phyloP scores from a whole-genome alignment of 2,888 invertebrate species.

The Elysia crispata region DNA sequence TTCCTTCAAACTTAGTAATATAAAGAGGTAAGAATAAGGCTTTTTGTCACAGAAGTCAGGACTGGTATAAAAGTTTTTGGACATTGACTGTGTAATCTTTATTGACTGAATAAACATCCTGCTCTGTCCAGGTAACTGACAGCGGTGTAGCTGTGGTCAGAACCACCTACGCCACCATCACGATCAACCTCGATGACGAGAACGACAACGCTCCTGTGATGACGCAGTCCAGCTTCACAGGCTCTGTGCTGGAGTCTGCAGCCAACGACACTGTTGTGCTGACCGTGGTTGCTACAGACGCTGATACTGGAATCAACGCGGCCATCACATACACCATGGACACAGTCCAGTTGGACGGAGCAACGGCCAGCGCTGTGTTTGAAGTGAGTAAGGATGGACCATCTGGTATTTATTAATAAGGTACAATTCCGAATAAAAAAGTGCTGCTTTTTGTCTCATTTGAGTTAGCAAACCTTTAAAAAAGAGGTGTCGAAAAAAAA shows the following conservation, averaged over 20 bases:
- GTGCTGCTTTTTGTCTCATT: too few species aligned
- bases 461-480: too few species aligned
- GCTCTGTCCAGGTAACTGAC: constrained; percentile 58
- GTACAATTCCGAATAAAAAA: too few species aligned
- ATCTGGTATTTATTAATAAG: too few species aligned
- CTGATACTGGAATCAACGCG: constrained; percentile 62
- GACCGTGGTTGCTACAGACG: constrained; percentile 60
- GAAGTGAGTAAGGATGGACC: constrained; percentile 31
- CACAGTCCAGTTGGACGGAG: constrained; percentile 53
- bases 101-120: too few species aligned
- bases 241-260: constrained; percentile 60
- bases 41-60: too few species aligned
- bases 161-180: constrained; percentile 56
- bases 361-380: constrained; percentile 56
- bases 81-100: too few species aligned
- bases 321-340: constrained; percentile 62
- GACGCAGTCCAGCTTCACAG: constrained; percentile 34
- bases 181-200: constrained; percentile 62
- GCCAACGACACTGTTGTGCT: constrained; percentile 58
- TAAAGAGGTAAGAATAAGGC: too few species aligned
- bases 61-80: too few species aligned
- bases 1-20: too few species aligned
- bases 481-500: too few species aligned
- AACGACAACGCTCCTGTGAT: constrained; percentile 67
- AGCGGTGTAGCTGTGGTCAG: constrained; percentile 55